A percentile compares a stretch with the other conserved stretches of the same genome.
phyloP scores from a whole-genome alignment of 2,888 invertebrate species.

The Drosophila mimetica region DNA sequence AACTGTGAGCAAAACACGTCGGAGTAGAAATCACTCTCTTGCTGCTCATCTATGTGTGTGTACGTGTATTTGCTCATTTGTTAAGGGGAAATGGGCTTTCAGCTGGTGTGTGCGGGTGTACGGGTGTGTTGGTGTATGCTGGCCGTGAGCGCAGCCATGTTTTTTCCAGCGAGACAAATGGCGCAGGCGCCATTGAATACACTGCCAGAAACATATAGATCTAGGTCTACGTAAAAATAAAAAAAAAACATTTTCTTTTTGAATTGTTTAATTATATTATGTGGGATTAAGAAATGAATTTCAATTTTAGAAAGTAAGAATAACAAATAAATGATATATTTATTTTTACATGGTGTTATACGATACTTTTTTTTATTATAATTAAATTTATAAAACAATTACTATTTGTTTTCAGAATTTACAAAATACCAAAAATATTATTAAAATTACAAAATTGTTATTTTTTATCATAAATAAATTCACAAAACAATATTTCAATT shows the following conservation, averaged over 20 bases:
- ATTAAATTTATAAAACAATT: too few relatives aligned
- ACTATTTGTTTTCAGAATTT: too few relatives aligned
- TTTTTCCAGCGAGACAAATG: slow-evolving; percentile 55
- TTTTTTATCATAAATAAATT: too few relatives aligned
- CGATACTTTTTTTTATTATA: too few relatives aligned
- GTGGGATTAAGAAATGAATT: too few relatives aligned
- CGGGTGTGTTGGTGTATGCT: slow-evolving; percentile 18
- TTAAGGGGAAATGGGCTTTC: slow-evolving; percentile 75
- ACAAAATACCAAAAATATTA: too few relatives aligned
- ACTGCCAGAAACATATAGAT: slow-evolving; percentile 46
- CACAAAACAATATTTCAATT: not conserved
- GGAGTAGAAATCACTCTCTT: slow-evolving; percentile 46
- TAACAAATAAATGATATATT: too few relatives aligned
- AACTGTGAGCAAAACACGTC: slow-evolving; percentile 67
- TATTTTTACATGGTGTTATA: too few relatives aligned
- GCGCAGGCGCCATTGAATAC: slow-evolving; percentile 67
- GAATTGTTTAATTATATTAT: too few relatives aligned
- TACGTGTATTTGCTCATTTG: slow-evolving; percentile 71
- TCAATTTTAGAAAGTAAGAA: too few relatives aligned
- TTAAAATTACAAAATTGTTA: too few relatives aligned
- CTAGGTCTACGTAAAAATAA: not conserved
- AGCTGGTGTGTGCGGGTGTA: slow-evolving; percentile 20
- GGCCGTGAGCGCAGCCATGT: slow-evolving; percentile 75
- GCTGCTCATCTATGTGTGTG: slow-evolving; percentile 16
- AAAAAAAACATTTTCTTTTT: not conserved